Percentiles rank a stretch among this genome's conserved stretches.
These are phyloP conservation scores for Osmoderma eremita DNA, from an alignment of 2,888 invertebrate species.

Conservation along the genomic window DNA sequence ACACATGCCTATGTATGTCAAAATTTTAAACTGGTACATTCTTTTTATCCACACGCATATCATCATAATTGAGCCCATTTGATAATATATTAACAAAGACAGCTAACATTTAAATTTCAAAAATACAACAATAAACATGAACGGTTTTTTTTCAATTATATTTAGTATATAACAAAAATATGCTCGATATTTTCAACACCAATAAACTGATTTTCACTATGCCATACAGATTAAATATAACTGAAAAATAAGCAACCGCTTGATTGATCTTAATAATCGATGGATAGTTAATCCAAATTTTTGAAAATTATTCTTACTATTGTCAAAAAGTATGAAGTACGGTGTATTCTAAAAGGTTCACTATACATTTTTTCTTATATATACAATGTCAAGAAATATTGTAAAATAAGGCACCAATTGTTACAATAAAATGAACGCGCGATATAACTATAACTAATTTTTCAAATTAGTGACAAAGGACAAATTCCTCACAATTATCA, in stretches of 20 bases:
- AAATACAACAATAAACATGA: slow-evolving; percentile 40
- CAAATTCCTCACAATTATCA: slow-evolving; percentile 21
- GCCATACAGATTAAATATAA: slow-evolving; percentile 28
- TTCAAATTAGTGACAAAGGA: not conserved
- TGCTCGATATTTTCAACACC: not conserved
- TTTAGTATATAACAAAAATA: slow-evolving; percentile 11
- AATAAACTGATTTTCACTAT: not conserved
- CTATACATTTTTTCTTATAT: slow-evolving; percentile 6
- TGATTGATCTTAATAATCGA: slow-evolving; percentile 23
- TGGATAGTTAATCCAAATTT: slow-evolving; percentile 32
- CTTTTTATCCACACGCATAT: slow-evolving; percentile 29
- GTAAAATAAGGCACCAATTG: slow-evolving; percentile 34
- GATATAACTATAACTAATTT: not conserved
- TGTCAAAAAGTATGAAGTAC: slow-evolving; percentile 11
- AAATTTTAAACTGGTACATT: slow-evolving; percentile 17
- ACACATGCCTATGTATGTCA: slow-evolving; percentile 4
- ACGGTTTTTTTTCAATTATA: slow-evolving; percentile 31
- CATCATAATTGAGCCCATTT: slow-evolving; percentile 41
- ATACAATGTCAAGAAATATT: slow-evolving; percentile 24
- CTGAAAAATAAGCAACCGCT: slow-evolving; percentile 12
- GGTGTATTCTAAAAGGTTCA: slow-evolving; percentile 4
- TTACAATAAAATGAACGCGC: slow-evolving; percentile 19
- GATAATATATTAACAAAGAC: slow-evolving; percentile 34
- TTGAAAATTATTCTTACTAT: slow-evolving; percentile 34
- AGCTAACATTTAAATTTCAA: slow-evolving; percentile 42